Evolutionary conservation across 2,113 vertebrate genomes (phyloP).

Genomic region (Bubo bubo): DNA sequence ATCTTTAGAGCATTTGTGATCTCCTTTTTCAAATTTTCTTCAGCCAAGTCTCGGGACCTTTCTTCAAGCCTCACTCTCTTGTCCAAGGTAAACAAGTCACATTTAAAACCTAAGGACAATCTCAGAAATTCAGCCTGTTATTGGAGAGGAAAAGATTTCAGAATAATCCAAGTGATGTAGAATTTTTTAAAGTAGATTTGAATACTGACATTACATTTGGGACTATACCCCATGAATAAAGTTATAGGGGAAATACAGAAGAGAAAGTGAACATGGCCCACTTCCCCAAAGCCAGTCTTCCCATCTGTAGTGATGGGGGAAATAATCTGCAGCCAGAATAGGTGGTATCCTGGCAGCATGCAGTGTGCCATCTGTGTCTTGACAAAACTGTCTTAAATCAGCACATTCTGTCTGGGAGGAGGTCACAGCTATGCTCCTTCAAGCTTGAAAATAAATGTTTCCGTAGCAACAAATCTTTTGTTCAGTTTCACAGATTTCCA

Average conservation of each 20-base stretch:
- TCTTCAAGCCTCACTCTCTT: constrained; percentile 92
- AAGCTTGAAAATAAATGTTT: background rate
- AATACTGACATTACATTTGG: background rate
- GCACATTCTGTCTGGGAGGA: background rate
- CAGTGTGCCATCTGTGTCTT: background rate
- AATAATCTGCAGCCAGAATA: background rate
- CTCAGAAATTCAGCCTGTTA: constrained; percentile 91
- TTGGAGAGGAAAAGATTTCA: background rate
- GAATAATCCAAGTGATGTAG: background rate
- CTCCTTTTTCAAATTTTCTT: constrained; percentile 92
- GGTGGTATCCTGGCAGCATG: background rate
- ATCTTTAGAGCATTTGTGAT: constrained; percentile 88
- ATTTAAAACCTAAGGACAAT: constrained; percentile 93
- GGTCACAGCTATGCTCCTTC: background rate
- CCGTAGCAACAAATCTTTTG: background rate
- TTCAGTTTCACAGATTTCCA: background rate
- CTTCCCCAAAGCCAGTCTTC: background rate
- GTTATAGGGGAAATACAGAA: background rate
- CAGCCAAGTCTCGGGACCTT: constrained; percentile 90
- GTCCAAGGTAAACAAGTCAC: constrained; percentile 95
- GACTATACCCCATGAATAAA: background rate
- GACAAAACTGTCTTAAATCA: background rate
- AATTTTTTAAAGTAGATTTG: background rate
- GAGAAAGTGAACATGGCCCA: background rate
- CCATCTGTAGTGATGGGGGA: background rate